Evolutionary conservation across 2,113 vertebrate genomes (phyloP).

Genomic region (Callipepla californica): DNA sequence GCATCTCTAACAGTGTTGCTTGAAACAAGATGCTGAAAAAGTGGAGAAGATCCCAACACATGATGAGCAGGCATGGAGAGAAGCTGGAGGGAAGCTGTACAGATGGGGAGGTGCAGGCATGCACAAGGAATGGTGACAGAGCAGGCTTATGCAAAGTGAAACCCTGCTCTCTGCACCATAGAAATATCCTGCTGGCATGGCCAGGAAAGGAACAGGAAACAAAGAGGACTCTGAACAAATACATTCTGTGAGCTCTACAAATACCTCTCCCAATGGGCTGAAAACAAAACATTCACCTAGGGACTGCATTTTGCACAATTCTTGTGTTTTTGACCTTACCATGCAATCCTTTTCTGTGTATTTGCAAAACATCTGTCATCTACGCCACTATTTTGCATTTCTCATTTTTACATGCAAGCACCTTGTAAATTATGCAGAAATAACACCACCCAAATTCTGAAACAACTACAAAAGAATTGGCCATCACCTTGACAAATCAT

Average conservation of each 20-base stretch:
- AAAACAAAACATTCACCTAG: conserved; percentile 35
- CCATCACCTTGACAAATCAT: neutral
- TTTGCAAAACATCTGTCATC: neutral
- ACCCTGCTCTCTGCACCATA: neutral
- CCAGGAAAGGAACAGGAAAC: conserved; percentile 57
- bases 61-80: neutral
- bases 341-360: accelerated
- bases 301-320: neutral
- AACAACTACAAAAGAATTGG: neutral
- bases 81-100: neutral
- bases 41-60: neutral
- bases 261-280: neutral
- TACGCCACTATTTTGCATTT: neutral
- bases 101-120: neutral
- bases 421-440: neutral
- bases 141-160: neutral
- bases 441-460: neutral
- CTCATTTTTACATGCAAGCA: neutral
- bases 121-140: neutral
- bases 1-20: neutral
- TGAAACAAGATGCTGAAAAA: neutral
- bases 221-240: conserved; percentile 50
- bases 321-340: neutral
- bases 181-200: neutral
- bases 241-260: conserved; percentile 16